Evolutionary conservation across 2,113 vertebrate genomes (phyloP).

Genomic region (Noturus placidus): DNA sequence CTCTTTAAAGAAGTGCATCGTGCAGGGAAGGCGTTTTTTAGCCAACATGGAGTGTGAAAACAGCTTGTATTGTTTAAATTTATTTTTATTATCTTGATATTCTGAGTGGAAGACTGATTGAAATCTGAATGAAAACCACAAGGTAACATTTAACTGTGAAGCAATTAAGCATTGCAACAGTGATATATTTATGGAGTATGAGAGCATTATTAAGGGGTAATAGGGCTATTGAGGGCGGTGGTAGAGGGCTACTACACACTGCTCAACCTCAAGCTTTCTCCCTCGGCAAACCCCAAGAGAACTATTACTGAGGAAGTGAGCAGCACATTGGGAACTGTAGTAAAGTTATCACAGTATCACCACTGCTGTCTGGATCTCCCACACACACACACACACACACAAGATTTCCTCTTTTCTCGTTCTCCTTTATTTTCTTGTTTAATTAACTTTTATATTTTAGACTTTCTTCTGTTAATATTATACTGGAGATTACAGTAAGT

Average conservation of each 20-base stretch:
- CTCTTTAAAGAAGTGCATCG: conserved; percentile 45
- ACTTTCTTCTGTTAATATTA: background rate
- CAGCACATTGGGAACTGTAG: conserved; percentile 63
- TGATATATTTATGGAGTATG: conserved; percentile 57
- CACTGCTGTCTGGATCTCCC: conserved; percentile 64
- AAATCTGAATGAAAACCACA: background rate
- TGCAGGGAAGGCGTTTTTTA: conserved; percentile 37
- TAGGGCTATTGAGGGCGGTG: conserved; percentile 64
- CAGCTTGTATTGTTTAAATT: conserved; percentile 9
- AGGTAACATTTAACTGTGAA: conserved; percentile 6
- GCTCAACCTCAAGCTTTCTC: conserved; percentile 48
- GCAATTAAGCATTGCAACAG: background rate
- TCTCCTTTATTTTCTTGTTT: background rate
- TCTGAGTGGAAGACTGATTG: background rate
- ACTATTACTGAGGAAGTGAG: conserved; percentile 72
- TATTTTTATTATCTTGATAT: background rate
- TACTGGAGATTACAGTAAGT: background rate
- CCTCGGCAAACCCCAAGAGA: conserved; percentile 61
- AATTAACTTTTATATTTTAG: background rate
- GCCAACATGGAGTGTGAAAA: conserved; percentile 59
- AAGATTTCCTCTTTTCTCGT: conserved; percentile 61
- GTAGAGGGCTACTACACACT: conserved; percentile 68
- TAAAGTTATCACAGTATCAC: conserved; percentile 70
- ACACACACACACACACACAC: no score
- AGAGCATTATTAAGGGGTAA: conserved; percentile 69